A percentile compares a stretch with the other conserved stretches of the same genome.
phyloP scores from a whole-genome alignment of 2,888 invertebrate genomes.

The Acrobasis consociella region DNA sequence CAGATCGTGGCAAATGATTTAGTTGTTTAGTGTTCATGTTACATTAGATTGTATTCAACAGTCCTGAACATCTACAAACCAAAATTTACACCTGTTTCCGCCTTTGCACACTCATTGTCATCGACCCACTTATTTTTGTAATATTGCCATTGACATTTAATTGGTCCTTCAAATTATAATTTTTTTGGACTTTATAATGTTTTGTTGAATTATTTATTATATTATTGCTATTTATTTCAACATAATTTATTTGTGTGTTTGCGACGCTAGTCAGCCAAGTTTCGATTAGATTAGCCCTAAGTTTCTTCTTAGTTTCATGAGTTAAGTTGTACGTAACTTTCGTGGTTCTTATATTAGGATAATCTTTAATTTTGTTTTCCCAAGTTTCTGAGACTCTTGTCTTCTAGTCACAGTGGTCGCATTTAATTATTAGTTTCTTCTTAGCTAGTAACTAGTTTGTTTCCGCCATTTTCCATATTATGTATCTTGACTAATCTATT shows the following conservation, averaged over 20 bases:
- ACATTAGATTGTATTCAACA: constrained; percentile 75
- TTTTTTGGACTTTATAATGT: constrained; percentile 19
- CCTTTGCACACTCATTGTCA: constrained; percentile 66
- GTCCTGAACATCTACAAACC: constrained; percentile 59
- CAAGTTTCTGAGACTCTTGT: constrained; percentile 46
- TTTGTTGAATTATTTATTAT: constrained; percentile 58
- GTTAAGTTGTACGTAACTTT: constrained; percentile 51
- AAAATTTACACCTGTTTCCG: constrained; percentile 64
- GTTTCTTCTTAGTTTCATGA: constrained; percentile 54
- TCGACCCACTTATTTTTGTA: constrained; percentile 55
- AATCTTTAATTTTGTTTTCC: constrained; percentile 57
- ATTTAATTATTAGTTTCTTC: constrained; percentile 49
- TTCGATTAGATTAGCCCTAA: constrained; percentile 65
- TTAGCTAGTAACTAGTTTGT: constrained; percentile 34
- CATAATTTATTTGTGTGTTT: constrained; percentile 56
- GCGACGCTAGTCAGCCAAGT: constrained; percentile 76
- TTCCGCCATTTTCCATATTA: constrained; percentile 22
- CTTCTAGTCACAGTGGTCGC: constrained; percentile 68
- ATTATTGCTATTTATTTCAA: constrained; percentile 57
- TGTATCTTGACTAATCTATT: constrained; percentile 34
- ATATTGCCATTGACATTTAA: constrained; percentile 31
- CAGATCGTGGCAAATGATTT: constrained; percentile 66
- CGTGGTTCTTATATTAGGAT: constrained; percentile 53
- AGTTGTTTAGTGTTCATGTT: constrained; percentile 82
- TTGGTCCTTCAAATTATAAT: constrained; percentile 23